Conservation (phyloP, 2,113 vertebrate species). For the Baryphthengus martii region DNA sequence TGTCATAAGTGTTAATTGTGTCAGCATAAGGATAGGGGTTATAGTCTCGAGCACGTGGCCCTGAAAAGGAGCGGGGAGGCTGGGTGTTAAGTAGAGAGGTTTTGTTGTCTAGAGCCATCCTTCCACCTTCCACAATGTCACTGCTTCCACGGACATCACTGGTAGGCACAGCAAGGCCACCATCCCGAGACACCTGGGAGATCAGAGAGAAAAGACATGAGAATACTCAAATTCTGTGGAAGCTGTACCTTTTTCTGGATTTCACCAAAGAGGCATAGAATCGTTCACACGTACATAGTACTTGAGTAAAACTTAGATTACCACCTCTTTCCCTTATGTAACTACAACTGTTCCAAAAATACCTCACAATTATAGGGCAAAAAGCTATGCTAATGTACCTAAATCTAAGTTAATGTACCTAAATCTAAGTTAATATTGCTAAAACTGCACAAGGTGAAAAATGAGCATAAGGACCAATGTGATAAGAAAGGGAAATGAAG, state of each 20-base stretch:
- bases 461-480: neutral
- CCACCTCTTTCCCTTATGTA: neutral
- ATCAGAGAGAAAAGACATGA: neutral
- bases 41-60: constrained; percentile 87
- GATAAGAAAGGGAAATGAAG: neutral
- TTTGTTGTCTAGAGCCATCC: constrained; percentile 96
- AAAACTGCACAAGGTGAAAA: neutral
- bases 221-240: neutral
- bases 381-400: neutral
- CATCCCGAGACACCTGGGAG: constrained; percentile 74
- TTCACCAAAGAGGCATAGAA: neutral
- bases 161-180: constrained; percentile 72
- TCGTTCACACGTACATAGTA: fast-evolving
- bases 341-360: neutral
- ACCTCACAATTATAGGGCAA: neutral
- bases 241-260: neutral
- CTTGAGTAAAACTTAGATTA: neutral
- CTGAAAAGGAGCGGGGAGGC: constrained; percentile 88
- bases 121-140: constrained; percentile 83
- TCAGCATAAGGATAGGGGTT: constrained; percentile 90
- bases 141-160: constrained; percentile 71
- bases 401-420: fast-evolving
- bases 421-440: neutral
- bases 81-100: constrained; percentile 96
- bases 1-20: constrained; percentile 90